Base-by-base conservation (phyloP, 2,797 vertebrate genomes). In the Fringilla coelebs region DNA sequence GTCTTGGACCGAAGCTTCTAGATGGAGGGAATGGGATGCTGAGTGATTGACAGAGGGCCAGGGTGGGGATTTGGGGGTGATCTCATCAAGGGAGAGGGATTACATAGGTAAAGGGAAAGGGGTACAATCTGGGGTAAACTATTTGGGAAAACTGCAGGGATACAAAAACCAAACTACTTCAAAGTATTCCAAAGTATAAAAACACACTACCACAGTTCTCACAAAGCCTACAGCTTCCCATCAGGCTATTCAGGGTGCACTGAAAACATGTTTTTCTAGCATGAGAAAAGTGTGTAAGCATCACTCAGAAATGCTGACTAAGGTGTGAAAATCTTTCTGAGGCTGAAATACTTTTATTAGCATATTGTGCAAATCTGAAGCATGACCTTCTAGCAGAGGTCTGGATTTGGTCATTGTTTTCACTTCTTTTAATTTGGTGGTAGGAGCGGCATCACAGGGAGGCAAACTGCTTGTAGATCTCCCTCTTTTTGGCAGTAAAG, bases 211-310 rank as follows among this genome's bases (percentile, higher is more conserved):
- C n/a, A n/a, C n/a, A n/a, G n/a, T n/a, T 72, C 32, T 51, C 63
- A 78, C 79, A 81, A 70, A 91, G 31, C 43, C 19, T 70, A 13
- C 40, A 70, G 21, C 26, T 84, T 95, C 40, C 18, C 73, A 0
- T 31, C 2, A 2, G 28, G 36, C 31, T 1, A 0, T 18, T 54
- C 61, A 36, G 32, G 3, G 1, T 38, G 17, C 1, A 4, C 28
- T 43, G 51, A 48, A 63, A 89, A 38, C 4, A 8, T 7, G 40
- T 7, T 80, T 65, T 24, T 11, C 24, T 41, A 38, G 41, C 31
- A 14, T 36, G 54, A 91, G 66, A 68, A 73, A 77, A 45, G 8
- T 0, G 0, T 17, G 17, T 9, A 55, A 81, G 17, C 36, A 25
- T 55, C 18, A 29, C 40, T 22, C 18, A 87, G 46, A 94, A 95